Percentiles rank a stretch among this genome's conserved stretches.
Evolutionary conservation across 2,888 invertebrate species (phyloP).

Genomic region (Oxycera nigricornis): DNA sequence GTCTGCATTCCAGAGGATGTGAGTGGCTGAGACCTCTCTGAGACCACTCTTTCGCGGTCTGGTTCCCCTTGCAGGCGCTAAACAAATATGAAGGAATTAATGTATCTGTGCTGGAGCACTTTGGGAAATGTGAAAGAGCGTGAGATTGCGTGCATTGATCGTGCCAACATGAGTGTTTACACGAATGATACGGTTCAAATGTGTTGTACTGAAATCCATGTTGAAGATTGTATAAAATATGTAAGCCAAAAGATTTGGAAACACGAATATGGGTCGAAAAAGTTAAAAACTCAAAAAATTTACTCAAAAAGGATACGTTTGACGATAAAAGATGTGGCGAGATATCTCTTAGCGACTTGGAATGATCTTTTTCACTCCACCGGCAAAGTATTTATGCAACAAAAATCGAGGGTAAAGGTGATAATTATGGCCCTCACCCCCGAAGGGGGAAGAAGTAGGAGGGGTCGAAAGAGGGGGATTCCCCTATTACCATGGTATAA

Average conservation of each 20-base stretch:
- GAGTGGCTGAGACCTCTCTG: neutral
- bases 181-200: neutral
- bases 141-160: constrained; percentile 24
- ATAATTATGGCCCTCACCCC: too few relatives aligned
- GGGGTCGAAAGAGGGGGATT: too few relatives aligned
- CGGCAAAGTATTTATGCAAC: too few relatives aligned
- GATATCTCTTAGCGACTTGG: too few relatives aligned
- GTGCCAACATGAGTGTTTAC: constrained; percentile 24
- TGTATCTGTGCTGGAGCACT: constrained; percentile 9
- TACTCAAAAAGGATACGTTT: neutral
- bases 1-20: neutral
- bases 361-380: too few relatives aligned
- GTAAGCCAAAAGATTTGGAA: neutral
- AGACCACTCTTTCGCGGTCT: neutral
- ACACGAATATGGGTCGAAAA: neutral
- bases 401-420: too few relatives aligned
- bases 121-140: constrained; percentile 11
- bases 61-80: constrained; percentile 13
- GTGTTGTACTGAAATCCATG: neutral
- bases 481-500: too few relatives aligned
- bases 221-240: neutral
- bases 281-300: neutral
- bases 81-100: constrained; percentile 23
- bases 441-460: too few relatives aligned
- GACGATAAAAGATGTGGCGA: neutral